A percentile compares a stretch with the other conserved stretches of the same genome.
Conservation (phyloP, 2,113 vertebrate species). For the Cyanocitta stelleri region DNA sequence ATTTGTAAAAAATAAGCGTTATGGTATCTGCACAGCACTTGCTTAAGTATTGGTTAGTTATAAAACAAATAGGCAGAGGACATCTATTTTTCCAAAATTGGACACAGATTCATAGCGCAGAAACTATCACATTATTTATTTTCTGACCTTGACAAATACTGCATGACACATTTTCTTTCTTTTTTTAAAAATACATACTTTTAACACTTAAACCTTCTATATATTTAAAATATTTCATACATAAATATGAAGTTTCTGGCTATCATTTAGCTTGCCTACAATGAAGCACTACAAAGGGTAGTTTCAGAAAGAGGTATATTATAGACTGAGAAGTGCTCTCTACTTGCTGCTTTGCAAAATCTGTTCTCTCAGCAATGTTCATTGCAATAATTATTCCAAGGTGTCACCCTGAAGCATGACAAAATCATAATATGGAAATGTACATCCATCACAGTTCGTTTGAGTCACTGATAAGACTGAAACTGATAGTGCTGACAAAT, state of each 20-base stretch:
- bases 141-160: background rate
- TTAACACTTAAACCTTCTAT: background rate
- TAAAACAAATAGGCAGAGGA: background rate
- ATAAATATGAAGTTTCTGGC: background rate
- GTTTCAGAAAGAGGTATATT: background rate
- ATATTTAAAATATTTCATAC: background rate
- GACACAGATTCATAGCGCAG: background rate
- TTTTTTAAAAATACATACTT: background rate
- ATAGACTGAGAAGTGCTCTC: background rate
- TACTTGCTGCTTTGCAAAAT: background rate
- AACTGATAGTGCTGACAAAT: conserved; percentile 32
- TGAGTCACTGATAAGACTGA: conserved; percentile 42
- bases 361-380: conserved; percentile 1
- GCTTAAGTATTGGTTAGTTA: background rate
- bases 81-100: background rate
- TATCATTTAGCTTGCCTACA: background rate
- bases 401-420: conserved; percentile 6
- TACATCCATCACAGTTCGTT: conserved; percentile 35
- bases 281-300: background rate
- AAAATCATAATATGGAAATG: conserved; percentile 29
- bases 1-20: background rate
- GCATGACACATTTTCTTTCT: background rate
- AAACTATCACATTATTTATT: background rate
- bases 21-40: background rate
- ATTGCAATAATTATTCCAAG: conserved; percentile 37